phyloP scores from a whole-genome alignment of 2,113 vertebrate genomes.

The Corythornis madagascariensis region DNA sequence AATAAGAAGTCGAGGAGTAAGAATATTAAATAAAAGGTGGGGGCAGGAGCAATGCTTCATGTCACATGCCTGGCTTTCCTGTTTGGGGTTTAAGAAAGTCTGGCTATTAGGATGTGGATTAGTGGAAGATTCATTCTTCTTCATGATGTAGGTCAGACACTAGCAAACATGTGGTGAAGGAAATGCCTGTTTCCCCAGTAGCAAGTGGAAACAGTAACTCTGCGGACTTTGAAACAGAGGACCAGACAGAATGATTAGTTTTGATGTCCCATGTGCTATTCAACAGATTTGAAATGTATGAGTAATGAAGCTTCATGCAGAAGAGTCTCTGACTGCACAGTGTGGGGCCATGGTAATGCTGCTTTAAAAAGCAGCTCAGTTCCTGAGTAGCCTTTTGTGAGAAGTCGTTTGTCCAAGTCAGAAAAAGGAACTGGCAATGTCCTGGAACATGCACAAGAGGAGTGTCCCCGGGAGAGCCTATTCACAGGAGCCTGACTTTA shows the following conservation, averaged over 20 bases:
- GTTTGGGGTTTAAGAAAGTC: conserved; percentile 69
- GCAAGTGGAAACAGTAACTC: conserved; percentile 50
- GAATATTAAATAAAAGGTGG: conserved; percentile 38
- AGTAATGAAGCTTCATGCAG: conserved; percentile 66
- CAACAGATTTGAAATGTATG: conserved; percentile 54
- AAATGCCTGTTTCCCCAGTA: conserved; percentile 37
- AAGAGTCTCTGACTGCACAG: conserved; percentile 48
- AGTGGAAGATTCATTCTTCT: conserved; percentile 69
- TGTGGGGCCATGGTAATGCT: conserved; percentile 41
- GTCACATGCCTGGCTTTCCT: conserved; percentile 75
- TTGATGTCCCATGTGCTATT: conserved; percentile 23
- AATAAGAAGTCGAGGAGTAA: not conserved
- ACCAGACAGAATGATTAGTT: conserved; percentile 4
- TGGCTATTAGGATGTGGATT: conserved; percentile 79
- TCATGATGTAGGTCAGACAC: conserved; percentile 47
- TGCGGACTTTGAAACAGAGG: not conserved
- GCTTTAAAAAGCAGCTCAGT: conserved; percentile 40
- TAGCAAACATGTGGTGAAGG: conserved; percentile 39
- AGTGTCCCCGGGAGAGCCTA: conserved; percentile 18
- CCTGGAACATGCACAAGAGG: conserved; percentile 36
- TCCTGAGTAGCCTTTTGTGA: conserved; percentile 55
- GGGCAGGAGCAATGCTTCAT: conserved; percentile 41
- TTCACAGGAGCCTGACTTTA: conserved; percentile 33
- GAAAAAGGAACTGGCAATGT: conserved; percentile 68
- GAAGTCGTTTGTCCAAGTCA: conserved; percentile 54